phyloP scores from a whole-genome alignment of 2,888 invertebrate species.

The Adelphocoris suturalis region DNA sequence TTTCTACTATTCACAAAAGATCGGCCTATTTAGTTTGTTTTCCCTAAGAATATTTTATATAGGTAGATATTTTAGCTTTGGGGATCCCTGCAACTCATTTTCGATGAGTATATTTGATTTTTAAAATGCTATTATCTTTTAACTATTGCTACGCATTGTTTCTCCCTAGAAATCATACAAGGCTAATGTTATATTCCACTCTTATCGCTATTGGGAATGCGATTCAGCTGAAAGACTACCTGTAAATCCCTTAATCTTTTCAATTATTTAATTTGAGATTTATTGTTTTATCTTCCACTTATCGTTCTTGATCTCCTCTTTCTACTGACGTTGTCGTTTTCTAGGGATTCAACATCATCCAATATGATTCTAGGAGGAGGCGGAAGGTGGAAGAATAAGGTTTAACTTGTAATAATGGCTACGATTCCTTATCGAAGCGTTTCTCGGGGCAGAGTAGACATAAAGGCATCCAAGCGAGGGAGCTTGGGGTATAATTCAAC shows the following conservation, averaged over 20 bases:
- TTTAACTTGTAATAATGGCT: conserved; percentile 32
- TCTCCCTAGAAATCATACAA: too few species aligned
- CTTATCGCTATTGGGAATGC: background rate
- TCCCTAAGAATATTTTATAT: too few species aligned
- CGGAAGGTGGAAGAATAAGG: conserved; percentile 21
- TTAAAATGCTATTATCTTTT: too few species aligned
- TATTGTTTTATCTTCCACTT: background rate
- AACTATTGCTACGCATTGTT: too few species aligned
- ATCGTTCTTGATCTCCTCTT: background rate
- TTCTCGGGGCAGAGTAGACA: conserved; percentile 13
- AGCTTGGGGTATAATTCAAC: conserved; percentile 33
- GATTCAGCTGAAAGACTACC: background rate
- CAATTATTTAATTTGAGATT: conserved; percentile 29
- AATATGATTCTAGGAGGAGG: background rate
- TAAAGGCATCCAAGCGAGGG: conserved; percentile 3
- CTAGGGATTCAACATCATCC: background rate
- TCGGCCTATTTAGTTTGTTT: too few species aligned
- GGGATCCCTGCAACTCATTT: too few species aligned
- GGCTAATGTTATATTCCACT: background rate
- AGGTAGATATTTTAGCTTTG: too few species aligned
- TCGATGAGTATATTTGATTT: too few species aligned
- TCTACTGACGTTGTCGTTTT: conserved; percentile 11
- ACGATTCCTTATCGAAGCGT: conserved; percentile 31
- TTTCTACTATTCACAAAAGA: too few species aligned
- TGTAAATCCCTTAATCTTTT: background rate